A percentile compares a stretch with the other conserved stretches of the same genome.
Conservation (phyloP, 2,797 vertebrate species). For the Pantherophis alleghaniensis region DNA sequence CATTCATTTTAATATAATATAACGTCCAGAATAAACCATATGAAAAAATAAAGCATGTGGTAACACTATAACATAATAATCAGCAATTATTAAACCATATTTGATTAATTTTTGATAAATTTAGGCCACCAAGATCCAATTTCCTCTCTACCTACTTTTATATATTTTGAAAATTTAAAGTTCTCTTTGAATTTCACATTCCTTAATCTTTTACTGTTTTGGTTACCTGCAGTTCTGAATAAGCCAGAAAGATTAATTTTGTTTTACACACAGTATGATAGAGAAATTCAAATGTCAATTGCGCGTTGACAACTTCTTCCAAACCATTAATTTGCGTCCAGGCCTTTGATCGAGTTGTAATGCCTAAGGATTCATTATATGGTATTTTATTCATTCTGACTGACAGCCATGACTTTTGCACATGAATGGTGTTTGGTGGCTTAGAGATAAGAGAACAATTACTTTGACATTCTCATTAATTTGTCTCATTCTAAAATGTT, state of each 20-base stretch:
- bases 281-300: slow-evolving; percentile 56
- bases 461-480: slow-evolving; percentile 55
- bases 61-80: background rate
- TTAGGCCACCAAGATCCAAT: slow-evolving; percentile 34
- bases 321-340: slow-evolving; percentile 50
- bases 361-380: slow-evolving; percentile 41
- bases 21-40: background rate
- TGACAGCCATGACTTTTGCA: slow-evolving; percentile 53
- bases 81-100: background rate
- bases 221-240: slow-evolving; percentile 47
- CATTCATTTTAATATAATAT: background rate
- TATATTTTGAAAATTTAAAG: slow-evolving; percentile 28
- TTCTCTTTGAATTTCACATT: slow-evolving; percentile 19
- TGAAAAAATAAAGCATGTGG: background rate
- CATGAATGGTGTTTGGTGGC: slow-evolving; percentile 30
- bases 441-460: slow-evolving; percentile 42
- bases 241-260: slow-evolving; percentile 58
- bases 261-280: slow-evolving; percentile 42
- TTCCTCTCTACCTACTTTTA: slow-evolving; percentile 44
- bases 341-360: slow-evolving; percentile 45
- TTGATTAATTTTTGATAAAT: slow-evolving; percentile 57
- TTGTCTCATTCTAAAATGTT: slow-evolving; percentile 46
- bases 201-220: slow-evolving; percentile 27
- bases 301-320: slow-evolving; percentile 38
- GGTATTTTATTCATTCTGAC: slow-evolving; percentile 41